Evolutionary conservation across 1,140 invertebrate species (phyloP), one percentile per base, ranked within the genome.

Genomic region (Centruroides sculpturatus): DNA sequence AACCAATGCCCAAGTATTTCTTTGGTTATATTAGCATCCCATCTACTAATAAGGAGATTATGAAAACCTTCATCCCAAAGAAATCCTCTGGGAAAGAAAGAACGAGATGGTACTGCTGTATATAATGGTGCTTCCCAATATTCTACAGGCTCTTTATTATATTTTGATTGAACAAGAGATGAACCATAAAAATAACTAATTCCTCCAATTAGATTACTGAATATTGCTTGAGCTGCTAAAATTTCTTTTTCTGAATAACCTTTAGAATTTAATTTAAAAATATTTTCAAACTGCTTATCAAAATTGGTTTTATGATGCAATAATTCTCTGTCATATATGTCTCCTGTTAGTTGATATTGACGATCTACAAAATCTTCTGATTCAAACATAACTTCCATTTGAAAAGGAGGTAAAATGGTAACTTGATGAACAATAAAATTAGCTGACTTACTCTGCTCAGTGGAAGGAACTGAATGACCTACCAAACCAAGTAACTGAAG

Each of bases 41-140:
- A 99, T 59, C 83, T 76, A 5, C 86, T 83, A n/a, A 99, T 84
- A 0, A 99, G 74, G 5, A 99, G 76, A 35, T 93, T 89, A 73
- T 99, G 97, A 73, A 99, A 99, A 35, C 96, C 97, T 80, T 99
- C 97, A 74, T 99, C 97, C 97, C 97, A 99, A 0, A 99, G 76
- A 73, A 99, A 99, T 5, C 96, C 97, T 13, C 96, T 79, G 0
- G 95, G 96, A 75, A 99, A 99, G 75, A 97, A 97, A 59, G 93
- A 95, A 59, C 96, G 81, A 57, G 94, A 98, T 2, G 97, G 96
- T 23, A 98, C 94, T 1, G 84, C 90, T 10, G 89, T 89, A 70
- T 92, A 96, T 0, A 99, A 73, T 10, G 89, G 81, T 5, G 93
- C 86, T 70, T 85, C 84, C 90, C 94, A 98, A 71, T 98, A 99